Evolutionary conservation across 2,888 invertebrate species (phyloP).

Genomic region (Pseudococcus jackbeardsleyi): DNA sequence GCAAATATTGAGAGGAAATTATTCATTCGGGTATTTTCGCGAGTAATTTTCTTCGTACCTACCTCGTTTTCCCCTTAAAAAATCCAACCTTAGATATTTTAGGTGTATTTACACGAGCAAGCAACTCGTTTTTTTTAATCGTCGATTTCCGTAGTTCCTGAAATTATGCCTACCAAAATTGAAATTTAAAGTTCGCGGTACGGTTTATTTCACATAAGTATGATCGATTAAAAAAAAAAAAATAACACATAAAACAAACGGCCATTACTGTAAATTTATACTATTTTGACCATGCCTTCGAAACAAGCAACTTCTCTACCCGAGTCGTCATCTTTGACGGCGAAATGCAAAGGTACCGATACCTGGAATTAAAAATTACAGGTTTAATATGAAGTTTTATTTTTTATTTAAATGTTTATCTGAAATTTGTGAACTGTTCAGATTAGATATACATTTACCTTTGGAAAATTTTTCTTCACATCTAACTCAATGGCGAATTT

Average conservation of each 20-base stretch:
- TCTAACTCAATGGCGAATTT: not conserved
- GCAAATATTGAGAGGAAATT: not conserved
- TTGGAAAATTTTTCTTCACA: conserved; percentile 57
- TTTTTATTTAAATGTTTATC: no score
- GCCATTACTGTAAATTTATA: not conserved
- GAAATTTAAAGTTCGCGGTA: not conserved
- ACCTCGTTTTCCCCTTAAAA: not conserved
- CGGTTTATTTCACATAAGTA: not conserved
- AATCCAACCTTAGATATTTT: not conserved
- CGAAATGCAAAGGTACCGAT: conserved; percentile 10
- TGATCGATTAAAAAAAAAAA: not conserved
- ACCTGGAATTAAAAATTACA: conserved; percentile 23
- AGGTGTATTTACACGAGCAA: not conserved
- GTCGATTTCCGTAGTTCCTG: not conserved
- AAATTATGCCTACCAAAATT: not conserved
- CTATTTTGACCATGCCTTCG: conserved; percentile 24
- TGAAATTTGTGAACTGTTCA: no score
- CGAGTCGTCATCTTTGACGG: conserved; percentile 31
- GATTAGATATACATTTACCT: conserved; percentile 8
- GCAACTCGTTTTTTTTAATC: not conserved
- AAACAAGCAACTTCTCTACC: conserved; percentile 42
- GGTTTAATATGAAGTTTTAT: no score
- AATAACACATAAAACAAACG: not conserved
- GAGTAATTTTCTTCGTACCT: not conserved
- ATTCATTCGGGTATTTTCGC: not conserved